Conservation (phyloP, 2,888 invertebrate genomes). For the Galeopsomyia nigrocyanea region DNA sequence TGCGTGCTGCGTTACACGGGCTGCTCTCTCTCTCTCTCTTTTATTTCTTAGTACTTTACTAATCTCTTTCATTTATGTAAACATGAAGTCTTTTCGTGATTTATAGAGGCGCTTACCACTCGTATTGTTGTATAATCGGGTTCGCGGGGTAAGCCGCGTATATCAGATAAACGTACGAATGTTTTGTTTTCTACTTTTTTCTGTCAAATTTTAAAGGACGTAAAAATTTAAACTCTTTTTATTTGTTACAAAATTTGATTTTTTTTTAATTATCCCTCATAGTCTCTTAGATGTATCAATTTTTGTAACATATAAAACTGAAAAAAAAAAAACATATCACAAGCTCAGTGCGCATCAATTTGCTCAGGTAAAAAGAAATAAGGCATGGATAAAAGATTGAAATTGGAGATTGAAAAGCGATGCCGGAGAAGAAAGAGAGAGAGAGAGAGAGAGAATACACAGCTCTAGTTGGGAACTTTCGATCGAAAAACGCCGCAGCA, state of each 20-base stretch:
- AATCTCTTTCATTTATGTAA: conserved; percentile 33
- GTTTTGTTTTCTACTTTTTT: not conserved
- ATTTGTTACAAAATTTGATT: not conserved
- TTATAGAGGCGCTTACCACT: conserved; percentile 9
- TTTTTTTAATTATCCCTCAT: conserved; percentile 1
- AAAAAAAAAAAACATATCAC: too few species aligned
- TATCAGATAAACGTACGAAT: conserved; percentile 19
- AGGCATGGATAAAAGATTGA: conserved; percentile 12
- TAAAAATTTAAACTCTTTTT: conserved; percentile 2
- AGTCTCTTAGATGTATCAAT: not conserved
- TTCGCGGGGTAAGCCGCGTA: conserved; percentile 19
- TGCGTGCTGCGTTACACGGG: not conserved
- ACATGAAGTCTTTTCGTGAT: conserved; percentile 36
- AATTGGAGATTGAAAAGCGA: conserved; percentile 36
- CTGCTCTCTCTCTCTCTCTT: not conserved
- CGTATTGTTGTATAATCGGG: conserved; percentile 27
- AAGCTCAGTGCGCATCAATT: too few species aligned
- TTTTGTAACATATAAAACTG: not conserved
- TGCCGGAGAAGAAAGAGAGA: too few species aligned
- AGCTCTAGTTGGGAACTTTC: not conserved
- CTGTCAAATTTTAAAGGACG: too few species aligned
- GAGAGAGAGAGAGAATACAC: conserved; percentile 12
- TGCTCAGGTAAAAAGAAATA: not conserved
- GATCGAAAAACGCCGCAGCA: not conserved
- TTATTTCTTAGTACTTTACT: conserved; percentile 23